Base-by-base conservation (phyloP, 2,113 vertebrate genomes). In the Plectropomus leopardus region DNA sequence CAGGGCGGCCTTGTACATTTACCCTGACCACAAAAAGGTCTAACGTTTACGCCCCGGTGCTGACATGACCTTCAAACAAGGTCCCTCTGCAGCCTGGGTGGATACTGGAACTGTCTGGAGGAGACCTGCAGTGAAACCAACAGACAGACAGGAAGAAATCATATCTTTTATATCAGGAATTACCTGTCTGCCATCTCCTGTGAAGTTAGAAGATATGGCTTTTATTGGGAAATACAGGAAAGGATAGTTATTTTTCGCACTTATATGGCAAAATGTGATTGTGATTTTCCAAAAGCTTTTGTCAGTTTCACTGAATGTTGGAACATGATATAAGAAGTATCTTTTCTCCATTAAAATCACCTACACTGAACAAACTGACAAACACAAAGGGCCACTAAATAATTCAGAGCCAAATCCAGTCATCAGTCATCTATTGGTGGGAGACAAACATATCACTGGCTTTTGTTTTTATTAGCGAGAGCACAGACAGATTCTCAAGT, bases 1-100 rank as follows among this genome's bases (percentile, higher is more conserved):
- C 89, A 92, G 89, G 91, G 92, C 86, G 57, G 86, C 80, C 92
- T 92, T 88, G 92, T 94, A 94, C 94, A 95, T 96, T 95, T 94
- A 94, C 92, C 88, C 92, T 89, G 90, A 94, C 94, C 94, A 90
- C 95, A 94, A 92, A 95, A 93, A 92, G 92, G 91, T 94, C 94
- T 95, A 93, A 90, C 91, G 92, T 93, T 94, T 92, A 92, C 92
- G 86, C 90, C 88, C 79, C 72, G 83, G 85, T 88, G 91, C 91
- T 89, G 87, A 93, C 91, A 90, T 94, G 93, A 95, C 94, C 95
- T 95, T 96, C 92, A 94, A 83, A 92, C 89, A 88, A 91, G 92
- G 89, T 89, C 91, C 87, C 86, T 83, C 57, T 76, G 86, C 87
- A 83, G 91, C 89, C 78, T 40, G 86, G 59, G 70, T 88, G 84